A percentile compares a stretch with the other conserved stretches of the same genome.
Evolutionary conservation across 2,797 vertebrate species (phyloP).

Genomic region (Pseudomugil gertrudae): DNA sequence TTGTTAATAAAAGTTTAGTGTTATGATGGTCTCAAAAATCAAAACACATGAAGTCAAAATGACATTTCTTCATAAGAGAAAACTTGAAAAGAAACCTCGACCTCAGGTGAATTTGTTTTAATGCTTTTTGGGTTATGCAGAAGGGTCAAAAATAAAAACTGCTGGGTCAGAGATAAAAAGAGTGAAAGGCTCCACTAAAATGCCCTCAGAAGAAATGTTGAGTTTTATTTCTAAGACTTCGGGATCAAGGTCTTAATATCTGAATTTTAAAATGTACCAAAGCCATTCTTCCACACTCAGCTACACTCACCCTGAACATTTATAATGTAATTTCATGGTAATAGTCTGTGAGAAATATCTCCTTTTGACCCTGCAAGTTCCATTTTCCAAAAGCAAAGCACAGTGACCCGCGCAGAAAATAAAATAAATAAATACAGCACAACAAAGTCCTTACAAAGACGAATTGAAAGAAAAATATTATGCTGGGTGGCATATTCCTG

Average conservation of each 20-base stretch:
- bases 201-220: slow-evolving; percentile 8
- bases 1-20: neutral
- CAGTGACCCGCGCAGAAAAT: slow-evolving; percentile 3
- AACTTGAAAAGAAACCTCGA: neutral
- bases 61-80: neutral
- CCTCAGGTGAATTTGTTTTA: neutral
- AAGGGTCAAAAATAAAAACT: neutral
- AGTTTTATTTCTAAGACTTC: slow-evolving; percentile 12
- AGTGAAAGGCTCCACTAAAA: slow-evolving; percentile 20
- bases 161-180: neutral
- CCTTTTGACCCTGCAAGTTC: slow-evolving; percentile 12
- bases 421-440: slow-evolving; percentile 61
- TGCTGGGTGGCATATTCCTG: slow-evolving; percentile 8
- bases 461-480: slow-evolving; percentile 43
- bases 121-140: neutral
- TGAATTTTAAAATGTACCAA: slow-evolving; percentile 20
- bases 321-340: slow-evolving; percentile 7
- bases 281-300: slow-evolving; percentile 8
- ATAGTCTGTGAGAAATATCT: slow-evolving; percentile 13
- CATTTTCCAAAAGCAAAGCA: neutral
- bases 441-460: slow-evolving; percentile 32
- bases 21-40: neutral
- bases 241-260: slow-evolving; percentile 15
- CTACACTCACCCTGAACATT: slow-evolving; percentile 11
- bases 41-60: slow-evolving; percentile 2